Conservation (phyloP, 1,140 invertebrate genomes). For the Eueides isabella region DNA sequence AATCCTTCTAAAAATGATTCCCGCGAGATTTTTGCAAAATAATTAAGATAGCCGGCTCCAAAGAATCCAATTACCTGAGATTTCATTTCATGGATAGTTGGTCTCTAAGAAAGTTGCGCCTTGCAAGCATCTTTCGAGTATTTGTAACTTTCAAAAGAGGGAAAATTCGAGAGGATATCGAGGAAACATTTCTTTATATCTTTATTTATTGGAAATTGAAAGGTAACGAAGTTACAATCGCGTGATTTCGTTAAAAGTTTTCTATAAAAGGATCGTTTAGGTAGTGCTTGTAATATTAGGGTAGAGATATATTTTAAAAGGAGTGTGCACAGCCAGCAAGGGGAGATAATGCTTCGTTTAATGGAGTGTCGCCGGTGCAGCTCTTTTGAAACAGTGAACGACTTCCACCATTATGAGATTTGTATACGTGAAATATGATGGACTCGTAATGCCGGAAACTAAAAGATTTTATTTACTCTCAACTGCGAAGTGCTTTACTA, state of each 20-base stretch:
- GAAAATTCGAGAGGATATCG: constrained; percentile 25
- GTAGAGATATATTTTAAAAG: constrained; percentile 33
- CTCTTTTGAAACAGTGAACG: constrained; percentile 24
- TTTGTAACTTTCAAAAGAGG: constrained; percentile 33
- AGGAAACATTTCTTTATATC: constrained; percentile 27
- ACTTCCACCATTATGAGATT: constrained; percentile 30
- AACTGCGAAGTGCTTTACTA: constrained; percentile 9
- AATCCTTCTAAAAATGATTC: constrained; percentile 8
- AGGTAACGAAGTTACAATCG: constrained; percentile 22
- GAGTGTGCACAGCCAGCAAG: constrained; percentile 39
- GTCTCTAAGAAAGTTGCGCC: constrained; percentile 26
- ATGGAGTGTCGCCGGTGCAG: constrained; percentile 55
- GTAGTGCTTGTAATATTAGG: constrained; percentile 19
- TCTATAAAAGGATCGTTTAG: constrained; percentile 10
- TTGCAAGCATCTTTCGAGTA: constrained; percentile 35
- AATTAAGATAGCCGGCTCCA: constrained; percentile 4
- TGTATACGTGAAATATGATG: constrained; percentile 32
- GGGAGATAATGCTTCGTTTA: constrained; percentile 60
- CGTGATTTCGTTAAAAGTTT: constrained; percentile 17
- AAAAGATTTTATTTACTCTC: constrained; percentile 18
- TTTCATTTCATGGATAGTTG: constrained; percentile 39
- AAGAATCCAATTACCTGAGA: constrained; percentile 35
- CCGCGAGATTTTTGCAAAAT: constrained; percentile 4
- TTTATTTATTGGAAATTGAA: constrained; percentile 25
- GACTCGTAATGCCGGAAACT: constrained; percentile 15